Percentiles rank a stretch among this genome's conserved stretches.
Evolutionary conservation across 2,888 invertebrate genomes (phyloP).

Genomic region (Orchesellides sinensis): DNA sequence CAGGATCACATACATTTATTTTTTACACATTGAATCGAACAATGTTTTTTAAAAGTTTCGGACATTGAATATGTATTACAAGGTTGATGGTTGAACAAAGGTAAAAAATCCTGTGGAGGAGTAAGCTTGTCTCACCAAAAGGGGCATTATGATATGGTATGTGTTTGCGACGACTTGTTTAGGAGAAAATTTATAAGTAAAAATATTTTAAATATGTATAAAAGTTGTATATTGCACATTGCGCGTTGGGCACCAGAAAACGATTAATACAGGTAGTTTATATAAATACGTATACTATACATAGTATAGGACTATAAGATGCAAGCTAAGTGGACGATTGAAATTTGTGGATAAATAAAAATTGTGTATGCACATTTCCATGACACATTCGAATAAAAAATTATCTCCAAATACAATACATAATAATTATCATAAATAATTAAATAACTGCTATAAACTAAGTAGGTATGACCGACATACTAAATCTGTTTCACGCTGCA

Average conservation of each 20-base stretch:
- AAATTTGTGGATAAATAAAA: not conserved
- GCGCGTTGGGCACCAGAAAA: conserved; percentile 12
- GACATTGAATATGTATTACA: too few species aligned
- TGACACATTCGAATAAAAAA: not conserved
- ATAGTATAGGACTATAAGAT: not conserved
- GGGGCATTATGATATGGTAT: too few species aligned
- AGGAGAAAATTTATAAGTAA: too few species aligned
- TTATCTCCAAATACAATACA: not conserved
- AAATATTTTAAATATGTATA: not conserved
- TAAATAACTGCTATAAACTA: too few species aligned
- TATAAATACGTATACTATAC: not conserved
- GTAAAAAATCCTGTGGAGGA: too few species aligned
- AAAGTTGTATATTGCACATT: conserved; percentile 13
- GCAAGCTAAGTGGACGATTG: not conserved
- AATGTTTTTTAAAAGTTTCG: not conserved
- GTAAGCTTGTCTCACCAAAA: too few species aligned
- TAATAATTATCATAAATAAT: not conserved
- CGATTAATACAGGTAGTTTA: not conserved
- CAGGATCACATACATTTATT: not conserved
- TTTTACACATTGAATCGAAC: not conserved
- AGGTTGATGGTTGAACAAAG: too few species aligned
- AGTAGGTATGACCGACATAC: too few species aligned
- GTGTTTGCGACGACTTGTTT: too few species aligned
- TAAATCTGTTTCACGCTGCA: too few species aligned
- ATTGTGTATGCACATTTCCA: not conserved